Percentiles rank a stretch among this genome's conserved stretches.
Conservation (phyloP, 2,888 invertebrate species). For the Lasioglossum figueresi region DNA sequence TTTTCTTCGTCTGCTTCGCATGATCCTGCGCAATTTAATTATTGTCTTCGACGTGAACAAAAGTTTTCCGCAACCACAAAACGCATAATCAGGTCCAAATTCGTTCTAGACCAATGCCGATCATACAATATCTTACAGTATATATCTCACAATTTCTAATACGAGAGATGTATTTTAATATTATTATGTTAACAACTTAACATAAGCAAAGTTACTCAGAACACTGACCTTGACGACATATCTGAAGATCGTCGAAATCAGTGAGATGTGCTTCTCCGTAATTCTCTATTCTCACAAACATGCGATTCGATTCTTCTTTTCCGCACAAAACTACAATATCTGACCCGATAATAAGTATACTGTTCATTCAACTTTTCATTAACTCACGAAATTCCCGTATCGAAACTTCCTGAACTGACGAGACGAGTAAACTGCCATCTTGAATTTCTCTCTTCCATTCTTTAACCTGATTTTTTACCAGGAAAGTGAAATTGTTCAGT, state of each 20-base stretch:
- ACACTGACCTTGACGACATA: neutral
- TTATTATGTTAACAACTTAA: too few relatives aligned
- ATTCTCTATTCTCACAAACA: too few relatives aligned
- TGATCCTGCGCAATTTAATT: neutral
- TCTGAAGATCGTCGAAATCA: neutral
- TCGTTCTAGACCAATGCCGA: neutral
- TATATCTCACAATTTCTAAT: neutral
- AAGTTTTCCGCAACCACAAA: neutral
- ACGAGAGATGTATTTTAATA: neutral
- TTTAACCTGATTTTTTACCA: neutral
- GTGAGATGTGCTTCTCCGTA: neutral
- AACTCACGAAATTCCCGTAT: neutral
- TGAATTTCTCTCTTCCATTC: neutral
- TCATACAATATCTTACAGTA: neutral
- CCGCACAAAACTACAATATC: neutral
- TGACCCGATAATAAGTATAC: neutral
- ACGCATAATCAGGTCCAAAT: neutral
- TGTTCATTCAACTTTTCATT: neutral
- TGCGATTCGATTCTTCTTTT: neutral
- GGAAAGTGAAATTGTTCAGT: neutral
- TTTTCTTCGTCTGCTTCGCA: neutral
- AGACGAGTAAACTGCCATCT: neutral
- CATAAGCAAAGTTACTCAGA: neutral
- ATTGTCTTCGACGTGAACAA: neutral
- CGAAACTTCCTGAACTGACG: neutral